These are phyloP conservation scores for Chaetoderma sp. DNA, from an alignment of 2,888 invertebrate species.

Conservation along the genomic window DNA sequence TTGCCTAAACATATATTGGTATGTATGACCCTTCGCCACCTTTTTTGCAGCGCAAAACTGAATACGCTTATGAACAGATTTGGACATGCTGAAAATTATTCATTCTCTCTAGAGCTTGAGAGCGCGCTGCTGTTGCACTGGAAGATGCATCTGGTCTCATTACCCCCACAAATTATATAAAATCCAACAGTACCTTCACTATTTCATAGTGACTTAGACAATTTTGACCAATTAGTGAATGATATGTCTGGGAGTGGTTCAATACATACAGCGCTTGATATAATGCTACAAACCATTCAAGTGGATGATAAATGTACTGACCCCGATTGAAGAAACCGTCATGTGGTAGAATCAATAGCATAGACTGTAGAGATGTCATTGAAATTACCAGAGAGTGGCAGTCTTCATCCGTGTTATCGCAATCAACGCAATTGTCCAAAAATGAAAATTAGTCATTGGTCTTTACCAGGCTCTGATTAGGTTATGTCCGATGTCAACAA, in stretches of 20 bases:
- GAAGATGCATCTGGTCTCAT: not conserved
- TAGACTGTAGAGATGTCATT: not conserved
- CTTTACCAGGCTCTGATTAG: not conserved
- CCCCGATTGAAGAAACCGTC: not conserved
- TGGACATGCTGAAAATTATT: conserved; percentile 4
- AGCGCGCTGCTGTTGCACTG: not conserved
- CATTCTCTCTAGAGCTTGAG: conserved; percentile 2
- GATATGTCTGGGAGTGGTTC: not conserved
- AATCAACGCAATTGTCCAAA: not conserved
- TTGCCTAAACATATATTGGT: not conserved
- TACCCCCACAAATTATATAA: not conserved
- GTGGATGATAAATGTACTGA: not conserved
- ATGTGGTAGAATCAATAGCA: not conserved
- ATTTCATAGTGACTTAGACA: not conserved
- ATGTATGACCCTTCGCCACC: conserved; percentile 4
- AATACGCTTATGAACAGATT: not conserved
- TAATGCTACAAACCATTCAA: conserved; percentile 16
- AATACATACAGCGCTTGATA: conserved; percentile 20
- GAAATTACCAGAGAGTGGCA: not conserved
- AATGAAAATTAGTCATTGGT: not conserved
- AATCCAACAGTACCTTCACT: not conserved
- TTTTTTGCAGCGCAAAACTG: conserved; percentile 2
- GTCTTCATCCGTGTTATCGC: not conserved
- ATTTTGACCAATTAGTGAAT: no score
- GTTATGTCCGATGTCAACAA: not conserved